Evolutionary conservation across 2,888 invertebrate genomes (phyloP).

Genomic region (Pseudanteris insignis): DNA sequence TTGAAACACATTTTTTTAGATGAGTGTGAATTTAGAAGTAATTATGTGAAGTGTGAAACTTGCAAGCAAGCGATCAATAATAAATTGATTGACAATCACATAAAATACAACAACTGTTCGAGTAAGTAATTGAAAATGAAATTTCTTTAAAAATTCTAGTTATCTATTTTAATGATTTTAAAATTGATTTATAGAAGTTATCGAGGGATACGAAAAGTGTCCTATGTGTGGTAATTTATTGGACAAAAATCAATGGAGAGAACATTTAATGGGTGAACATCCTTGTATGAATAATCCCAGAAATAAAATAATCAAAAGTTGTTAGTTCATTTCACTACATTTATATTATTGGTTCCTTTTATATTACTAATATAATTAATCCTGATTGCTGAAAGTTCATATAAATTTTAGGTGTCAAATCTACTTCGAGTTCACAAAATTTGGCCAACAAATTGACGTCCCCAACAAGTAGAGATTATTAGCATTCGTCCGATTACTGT

Average conservation of each 20-base stretch:
- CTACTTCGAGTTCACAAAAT: constrained; percentile 61
- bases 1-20: constrained; percentile 67
- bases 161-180: no score
- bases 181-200: constrained; percentile 60
- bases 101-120: constrained; percentile 54
- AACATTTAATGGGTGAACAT: constrained; percentile 76
- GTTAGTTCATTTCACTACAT: no score
- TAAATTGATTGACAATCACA: constrained; percentile 73
- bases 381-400: no score
- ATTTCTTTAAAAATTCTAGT: no score
- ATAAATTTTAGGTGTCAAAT: constrained; percentile 62
- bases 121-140: no score
- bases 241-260: constrained; percentile 84
- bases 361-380: no score
- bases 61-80: constrained; percentile 79
- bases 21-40: constrained; percentile 79
- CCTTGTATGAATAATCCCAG: constrained; percentile 64
- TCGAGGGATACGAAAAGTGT: constrained; percentile 80
- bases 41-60: constrained; percentile 76
- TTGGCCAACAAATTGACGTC: constrained; percentile 60
- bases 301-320: constrained; percentile 57
- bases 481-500: constrained; percentile 46
- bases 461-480: constrained; percentile 61
- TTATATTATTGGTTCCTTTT: no score
- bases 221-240: constrained; percentile 87